phyloP scores from a whole-genome alignment of 2,888 invertebrate species.

The Acrobeloides nanus region DNA sequence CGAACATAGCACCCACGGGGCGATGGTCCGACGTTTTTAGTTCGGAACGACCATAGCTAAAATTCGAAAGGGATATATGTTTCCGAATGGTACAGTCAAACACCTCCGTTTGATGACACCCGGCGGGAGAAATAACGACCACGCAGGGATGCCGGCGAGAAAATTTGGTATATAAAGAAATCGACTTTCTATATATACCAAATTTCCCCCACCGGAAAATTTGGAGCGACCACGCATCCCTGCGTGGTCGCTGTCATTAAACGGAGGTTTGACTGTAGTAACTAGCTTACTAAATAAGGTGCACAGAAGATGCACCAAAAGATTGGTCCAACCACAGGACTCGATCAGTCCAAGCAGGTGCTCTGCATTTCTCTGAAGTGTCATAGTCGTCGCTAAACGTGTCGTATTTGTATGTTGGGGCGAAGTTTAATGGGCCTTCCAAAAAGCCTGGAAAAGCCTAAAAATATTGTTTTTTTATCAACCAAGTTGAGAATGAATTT shows the following conservation, averaged over 20 bases:
- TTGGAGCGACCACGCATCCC: no score
- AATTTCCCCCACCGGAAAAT: no score
- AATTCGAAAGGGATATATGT: not conserved
- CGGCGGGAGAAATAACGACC: no score
- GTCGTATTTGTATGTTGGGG: slow-evolving; percentile 97
- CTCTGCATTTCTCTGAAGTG: slow-evolving; percentile 91
- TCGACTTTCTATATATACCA: no score
- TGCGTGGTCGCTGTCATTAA: no score
- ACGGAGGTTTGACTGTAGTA: not conserved
- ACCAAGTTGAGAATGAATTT: no score
- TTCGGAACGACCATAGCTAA: slow-evolving; percentile 86
- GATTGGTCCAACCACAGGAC: slow-evolving; percentile 81
- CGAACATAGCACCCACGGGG: slow-evolving; percentile 83
- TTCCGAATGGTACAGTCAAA: not conserved
- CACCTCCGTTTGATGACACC: no score
- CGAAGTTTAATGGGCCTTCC: slow-evolving; percentile 82
- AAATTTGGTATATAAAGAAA: no score
- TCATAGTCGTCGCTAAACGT: slow-evolving; percentile 96
- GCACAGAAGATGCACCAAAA: no score
- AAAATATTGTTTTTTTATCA: slow-evolving; percentile 13
- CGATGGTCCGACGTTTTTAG: slow-evolving; percentile 63
- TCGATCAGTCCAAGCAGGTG: slow-evolving; percentile 97
- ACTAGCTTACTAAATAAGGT: slow-evolving; percentile 24
- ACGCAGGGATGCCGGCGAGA: no score
- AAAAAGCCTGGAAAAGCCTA: slow-evolving; percentile 80